These are phyloP conservation scores for Drosophila subquinaria DNA, from an alignment of 2,888 invertebrate species.

Conservation along the genomic window DNA sequence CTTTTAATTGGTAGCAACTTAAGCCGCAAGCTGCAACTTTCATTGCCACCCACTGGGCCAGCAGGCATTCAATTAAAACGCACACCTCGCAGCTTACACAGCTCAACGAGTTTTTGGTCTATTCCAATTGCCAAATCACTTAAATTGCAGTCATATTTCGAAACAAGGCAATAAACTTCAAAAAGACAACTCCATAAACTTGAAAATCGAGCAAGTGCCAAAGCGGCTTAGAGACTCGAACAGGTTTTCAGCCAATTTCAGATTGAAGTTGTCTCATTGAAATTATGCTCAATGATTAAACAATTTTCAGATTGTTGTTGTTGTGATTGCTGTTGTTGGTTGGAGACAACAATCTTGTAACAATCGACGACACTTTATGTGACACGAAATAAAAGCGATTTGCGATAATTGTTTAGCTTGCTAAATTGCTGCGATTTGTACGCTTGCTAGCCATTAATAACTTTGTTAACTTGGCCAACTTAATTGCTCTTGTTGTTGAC, in stretches of 20 bases:
- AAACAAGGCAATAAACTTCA: constrained; percentile 58
- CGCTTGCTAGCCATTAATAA: constrained; percentile 49
- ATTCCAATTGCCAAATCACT: constrained; percentile 56
- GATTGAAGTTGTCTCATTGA: constrained; percentile 45
- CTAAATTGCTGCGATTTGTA: constrained; percentile 70
- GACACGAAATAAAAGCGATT: constrained; percentile 57
- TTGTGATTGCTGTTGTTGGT: constrained; percentile 15
- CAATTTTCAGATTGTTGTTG: constrained; percentile 60
- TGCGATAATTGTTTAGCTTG: constrained; percentile 71
- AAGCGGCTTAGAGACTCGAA: constrained; percentile 54
- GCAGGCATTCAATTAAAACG: constrained; percentile 44
- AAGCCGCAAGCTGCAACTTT: constrained; percentile 34
- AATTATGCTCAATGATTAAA: constrained; percentile 81
- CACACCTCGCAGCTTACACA: constrained; percentile 24
- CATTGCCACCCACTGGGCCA: constrained; percentile 49
- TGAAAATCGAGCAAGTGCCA: constrained; percentile 61
- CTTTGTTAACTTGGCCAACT: constrained; percentile 54
- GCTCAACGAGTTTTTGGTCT: constrained; percentile 36
- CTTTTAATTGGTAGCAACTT: constrained; percentile 21
- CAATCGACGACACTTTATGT: constrained; percentile 54
- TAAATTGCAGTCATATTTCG: constrained; percentile 71
- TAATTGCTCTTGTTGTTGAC: constrained; percentile 60
- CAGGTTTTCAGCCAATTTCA: constrained; percentile 50
- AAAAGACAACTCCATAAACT: constrained; percentile 56
- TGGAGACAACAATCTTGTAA: constrained; percentile 16